A percentile compares a stretch with the other conserved stretches of the same genome.
Evolutionary conservation across 2,113 vertebrate genomes (phyloP).

Genomic region (Marcusenius ussheri): DNA sequence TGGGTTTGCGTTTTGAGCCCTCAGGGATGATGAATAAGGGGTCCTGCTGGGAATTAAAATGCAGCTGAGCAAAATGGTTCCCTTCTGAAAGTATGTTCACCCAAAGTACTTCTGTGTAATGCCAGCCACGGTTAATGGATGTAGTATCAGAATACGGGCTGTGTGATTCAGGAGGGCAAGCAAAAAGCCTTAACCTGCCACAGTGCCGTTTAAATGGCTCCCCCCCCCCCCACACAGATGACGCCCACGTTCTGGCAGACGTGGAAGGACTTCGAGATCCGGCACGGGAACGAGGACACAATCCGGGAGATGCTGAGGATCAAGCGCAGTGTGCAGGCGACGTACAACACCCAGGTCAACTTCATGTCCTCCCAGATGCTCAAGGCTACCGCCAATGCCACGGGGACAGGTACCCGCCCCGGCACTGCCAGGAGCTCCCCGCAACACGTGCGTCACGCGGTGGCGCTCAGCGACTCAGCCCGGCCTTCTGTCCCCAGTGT

Average conservation of each 20-base stretch:
- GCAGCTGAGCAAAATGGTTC: not conserved
- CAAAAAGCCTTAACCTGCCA: not conserved
- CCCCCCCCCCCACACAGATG: conserved; percentile 50
- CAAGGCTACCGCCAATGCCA: conserved; percentile 73
- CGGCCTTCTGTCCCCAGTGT: conserved; percentile 42
- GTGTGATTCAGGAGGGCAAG: not conserved
- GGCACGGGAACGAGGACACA: conserved; percentile 88
- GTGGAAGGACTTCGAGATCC: conserved; percentile 91
- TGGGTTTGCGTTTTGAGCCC: not conserved
- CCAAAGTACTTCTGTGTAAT: not conserved
- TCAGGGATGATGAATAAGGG: not conserved
- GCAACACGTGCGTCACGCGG: not conserved
- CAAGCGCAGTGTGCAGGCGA: conserved; percentile 87
- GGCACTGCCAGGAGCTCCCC: not conserved
- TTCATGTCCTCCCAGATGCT: conserved; percentile 93
- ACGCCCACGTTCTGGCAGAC: conserved; percentile 82
- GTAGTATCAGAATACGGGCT: not conserved
- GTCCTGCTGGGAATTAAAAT: not conserved
- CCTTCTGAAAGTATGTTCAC: not conserved
- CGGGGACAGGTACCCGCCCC: conserved; percentile 63
- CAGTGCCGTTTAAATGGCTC: no score
- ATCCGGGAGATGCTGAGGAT: conserved; percentile 86
- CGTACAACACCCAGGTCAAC: conserved; percentile 93
- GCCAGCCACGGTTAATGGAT: not conserved
- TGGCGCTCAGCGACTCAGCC: not conserved